Percentiles rank a stretch among this genome's conserved stretches.
phyloP scores from a whole-genome alignment of 2,113 vertebrate genomes.

The Helogale parvula region DNA sequence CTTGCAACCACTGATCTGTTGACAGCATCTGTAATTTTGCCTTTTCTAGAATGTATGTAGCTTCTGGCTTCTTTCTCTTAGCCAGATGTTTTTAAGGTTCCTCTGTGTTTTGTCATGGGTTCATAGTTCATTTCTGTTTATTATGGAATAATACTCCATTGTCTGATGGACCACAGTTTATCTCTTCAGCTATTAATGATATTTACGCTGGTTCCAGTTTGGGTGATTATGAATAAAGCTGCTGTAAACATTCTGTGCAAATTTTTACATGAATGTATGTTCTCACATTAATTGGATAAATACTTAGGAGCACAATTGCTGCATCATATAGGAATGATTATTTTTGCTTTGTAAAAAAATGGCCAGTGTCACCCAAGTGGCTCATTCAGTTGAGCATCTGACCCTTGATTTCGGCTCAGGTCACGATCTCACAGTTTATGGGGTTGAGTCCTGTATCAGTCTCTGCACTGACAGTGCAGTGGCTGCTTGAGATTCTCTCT shows the following conservation, averaged over 20 bases:
- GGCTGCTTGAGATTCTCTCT: too few species aligned
- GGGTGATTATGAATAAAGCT: not conserved
- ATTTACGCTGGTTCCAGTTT: not conserved
- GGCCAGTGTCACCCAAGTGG: too few species aligned
- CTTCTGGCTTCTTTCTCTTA: not conserved
- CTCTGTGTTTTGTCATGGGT: not conserved
- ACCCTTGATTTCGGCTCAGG: too few species aligned
- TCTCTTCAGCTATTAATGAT: not conserved
- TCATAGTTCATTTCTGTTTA: not conserved
- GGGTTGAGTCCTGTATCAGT: too few species aligned
- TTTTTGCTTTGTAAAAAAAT: too few species aligned
- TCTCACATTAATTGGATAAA: not conserved
- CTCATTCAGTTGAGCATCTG: too few species aligned
- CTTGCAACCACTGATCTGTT: not conserved
- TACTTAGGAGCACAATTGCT: not conserved
- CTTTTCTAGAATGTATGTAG: not conserved
- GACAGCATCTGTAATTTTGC: not conserved
- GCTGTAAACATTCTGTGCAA: not conserved
- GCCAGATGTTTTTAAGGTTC: not conserved
- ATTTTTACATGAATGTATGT: not conserved
- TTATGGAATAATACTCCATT: not conserved
- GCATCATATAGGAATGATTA: too few species aligned
- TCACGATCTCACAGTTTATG: too few species aligned
- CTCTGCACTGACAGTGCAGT: too few species aligned
- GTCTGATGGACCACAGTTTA: not conserved